Conservation (phyloP, 2,888 invertebrate species). For the Tholera decimalis region DNA sequence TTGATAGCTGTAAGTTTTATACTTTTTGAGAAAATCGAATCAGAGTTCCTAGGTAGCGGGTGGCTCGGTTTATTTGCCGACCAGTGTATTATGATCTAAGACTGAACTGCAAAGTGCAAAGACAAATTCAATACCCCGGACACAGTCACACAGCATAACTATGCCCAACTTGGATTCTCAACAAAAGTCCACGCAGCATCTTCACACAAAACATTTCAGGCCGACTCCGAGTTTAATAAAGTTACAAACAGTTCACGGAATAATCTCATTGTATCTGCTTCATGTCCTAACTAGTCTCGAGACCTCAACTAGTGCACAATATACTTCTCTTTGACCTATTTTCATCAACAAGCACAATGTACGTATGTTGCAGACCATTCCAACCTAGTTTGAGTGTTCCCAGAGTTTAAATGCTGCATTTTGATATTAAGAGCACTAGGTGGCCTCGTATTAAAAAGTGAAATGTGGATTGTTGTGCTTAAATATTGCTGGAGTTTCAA, state of each 20-base stretch:
- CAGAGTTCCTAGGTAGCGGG: too few relatives aligned
- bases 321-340: slow-evolving; percentile 60
- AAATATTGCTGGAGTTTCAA: not conserved
- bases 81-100: too few relatives aligned
- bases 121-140: not conserved
- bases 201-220: slow-evolving; percentile 48
- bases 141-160: slow-evolving; percentile 14
- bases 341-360: slow-evolving; percentile 52
- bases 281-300: slow-evolving; percentile 39
- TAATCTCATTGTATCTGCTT: slow-evolving; percentile 57
- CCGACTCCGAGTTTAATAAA: slow-evolving; percentile 41
- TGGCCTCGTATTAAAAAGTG: slow-evolving; percentile 34
- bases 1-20: too few relatives aligned
- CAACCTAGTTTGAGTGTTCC: slow-evolving; percentile 58
- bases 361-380: slow-evolving; percentile 52
- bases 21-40: too few relatives aligned
- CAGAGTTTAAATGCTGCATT: slow-evolving; percentile 57
- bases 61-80: too few relatives aligned
- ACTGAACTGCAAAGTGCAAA: too few relatives aligned
- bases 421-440: slow-evolving; percentile 49
- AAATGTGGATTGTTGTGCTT: slow-evolving; percentile 23
- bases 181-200: slow-evolving; percentile 33
- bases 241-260: slow-evolving; percentile 40
- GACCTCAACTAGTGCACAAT: slow-evolving; percentile 42
- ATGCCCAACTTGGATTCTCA: slow-evolving; percentile 16